Base-by-base conservation (phyloP, 23 tunicate species). In the Halocynthia roretzi region DNA sequence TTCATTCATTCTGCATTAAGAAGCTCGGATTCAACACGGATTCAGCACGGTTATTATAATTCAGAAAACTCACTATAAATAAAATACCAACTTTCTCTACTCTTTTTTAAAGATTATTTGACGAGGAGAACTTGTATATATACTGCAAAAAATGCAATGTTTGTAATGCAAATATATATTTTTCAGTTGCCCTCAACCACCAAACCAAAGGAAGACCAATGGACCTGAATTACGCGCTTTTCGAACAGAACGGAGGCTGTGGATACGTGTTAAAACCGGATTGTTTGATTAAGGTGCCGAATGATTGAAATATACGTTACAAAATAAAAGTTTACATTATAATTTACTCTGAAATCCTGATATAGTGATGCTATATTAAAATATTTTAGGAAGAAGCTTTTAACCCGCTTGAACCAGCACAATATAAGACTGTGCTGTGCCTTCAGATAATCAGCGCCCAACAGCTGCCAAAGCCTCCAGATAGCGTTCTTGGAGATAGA, bases 361-460 rank as follows among this genome's bases (percentile, higher is more conserved):
- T 20, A 65, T 65, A 10, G 70, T 20, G 22, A 65, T 65, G 22
- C 5, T 15, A 9, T 65, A 9, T 10, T 48, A 6, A 40, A 65
- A 65, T 20, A 65, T 65, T 65, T 65, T 5, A 83, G 87, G 80
- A 77, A 61, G 82, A 69, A 57, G 10, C 56, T 7, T 81, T 86
- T 44, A 86, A 81, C 53, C 85, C 92, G 5, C 44, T 81, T 9
- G 21, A 51, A 15, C 56, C 56, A 9, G 76, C 54, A 5, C n/a
- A 53, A 23, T 15, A 9, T 10, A 71, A 53, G 67, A 49, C 81
- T 10, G 53, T 78, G 78, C 52, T 75, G 20, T 54, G 52, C 7
- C 81, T 80, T 5, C 64, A 76, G 53, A 76, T 89, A 79, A 89
- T 89, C 75, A 89, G 96, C 70, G 96, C 90, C 19, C 96, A 89